Base-by-base conservation (phyloP, 2,888 invertebrate species). In the Drosophila subquinaria region DNA sequence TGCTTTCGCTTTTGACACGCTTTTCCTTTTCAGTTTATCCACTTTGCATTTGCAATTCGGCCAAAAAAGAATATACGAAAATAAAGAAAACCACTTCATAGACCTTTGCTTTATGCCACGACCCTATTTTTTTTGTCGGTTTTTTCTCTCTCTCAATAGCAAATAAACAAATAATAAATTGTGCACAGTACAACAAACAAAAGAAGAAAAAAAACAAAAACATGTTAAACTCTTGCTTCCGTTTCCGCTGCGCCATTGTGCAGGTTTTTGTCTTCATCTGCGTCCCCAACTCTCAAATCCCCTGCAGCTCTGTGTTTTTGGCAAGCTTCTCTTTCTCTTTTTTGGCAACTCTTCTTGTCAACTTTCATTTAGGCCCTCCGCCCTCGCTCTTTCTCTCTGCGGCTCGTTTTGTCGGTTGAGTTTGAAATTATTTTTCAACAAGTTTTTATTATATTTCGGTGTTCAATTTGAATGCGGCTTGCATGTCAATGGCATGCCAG, bases 181-280 rank as follows among this genome's bases (percentile, higher is more conserved):
- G 59, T 48, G 62, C 51, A 59, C 33, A 64, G 43, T 5, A 23
- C 23, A 43, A 59, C 23, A 10, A 40, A 66, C 50, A 50, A 59
- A 20, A 59, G 20, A 27, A 20, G 59, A 72, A 78, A 71, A 53
- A 27, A 27, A 27, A 27, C 4, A 4, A 67, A 64, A 74, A 60
- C 57, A 79, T 69, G 70, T 71, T 82, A 77, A 76, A 82, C 79
- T 88, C 83, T 73, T 72, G 80, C 89, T 89, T 87, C 87, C 89
- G 88, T 82, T 87, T 89, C 87, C 87, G 89, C 87, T 87, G 87
- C 86, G 87, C 81, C 89, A 87, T 86, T 89, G 89, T 84, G 86
- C 82, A 82, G 77, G 61, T 71, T 53, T 71, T 71, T 65, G 66
- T 67, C 65, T 71, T 61, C 53, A 62, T 47, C 67, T 65, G 62